Conservation (phyloP, 2,113 vertebrate genomes). For the Egretta garzetta region DNA sequence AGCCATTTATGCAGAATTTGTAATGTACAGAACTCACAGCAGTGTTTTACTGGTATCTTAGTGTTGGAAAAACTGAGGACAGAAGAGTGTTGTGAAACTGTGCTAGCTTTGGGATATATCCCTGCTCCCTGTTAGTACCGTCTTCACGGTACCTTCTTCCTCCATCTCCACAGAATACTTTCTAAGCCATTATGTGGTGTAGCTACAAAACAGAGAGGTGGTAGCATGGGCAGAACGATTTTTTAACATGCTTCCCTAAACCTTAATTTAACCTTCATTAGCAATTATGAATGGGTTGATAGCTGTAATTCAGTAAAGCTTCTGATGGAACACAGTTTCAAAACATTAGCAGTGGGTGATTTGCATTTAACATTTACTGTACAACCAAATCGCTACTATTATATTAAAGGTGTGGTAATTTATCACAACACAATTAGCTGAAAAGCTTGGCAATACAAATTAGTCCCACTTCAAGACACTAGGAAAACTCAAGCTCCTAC, state of each 20-base stretch:
- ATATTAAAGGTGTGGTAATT: conserved; percentile 53
- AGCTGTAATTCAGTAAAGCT: conserved; percentile 47
- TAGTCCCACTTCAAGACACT: conserved; percentile 18
- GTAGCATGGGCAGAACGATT: background rate
- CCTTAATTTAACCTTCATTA: conserved; percentile 24
- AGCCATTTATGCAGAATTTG: background rate
- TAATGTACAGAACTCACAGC: background rate
- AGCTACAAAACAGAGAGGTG: background rate
- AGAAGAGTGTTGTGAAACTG: background rate
- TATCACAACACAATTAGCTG: conserved; percentile 55
- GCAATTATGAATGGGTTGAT: conserved; percentile 33
- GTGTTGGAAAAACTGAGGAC: background rate
- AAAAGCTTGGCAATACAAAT: conserved; percentile 48
- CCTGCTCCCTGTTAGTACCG: background rate
- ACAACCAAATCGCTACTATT: conserved; percentile 22
- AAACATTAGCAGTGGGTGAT: conserved; percentile 52
- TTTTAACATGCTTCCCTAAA: background rate
- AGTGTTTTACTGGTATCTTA: background rate
- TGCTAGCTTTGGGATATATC: background rate
- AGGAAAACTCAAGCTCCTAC: background rate
- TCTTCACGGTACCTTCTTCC: background rate
- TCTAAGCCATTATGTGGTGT: background rate
- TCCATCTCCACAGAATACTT: background rate
- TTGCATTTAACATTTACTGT: conserved; percentile 48
- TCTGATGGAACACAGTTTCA: conserved; percentile 48